Evolutionary conservation across 2,113 vertebrate species (phyloP).

Genomic region (Lagopus muta): DNA sequence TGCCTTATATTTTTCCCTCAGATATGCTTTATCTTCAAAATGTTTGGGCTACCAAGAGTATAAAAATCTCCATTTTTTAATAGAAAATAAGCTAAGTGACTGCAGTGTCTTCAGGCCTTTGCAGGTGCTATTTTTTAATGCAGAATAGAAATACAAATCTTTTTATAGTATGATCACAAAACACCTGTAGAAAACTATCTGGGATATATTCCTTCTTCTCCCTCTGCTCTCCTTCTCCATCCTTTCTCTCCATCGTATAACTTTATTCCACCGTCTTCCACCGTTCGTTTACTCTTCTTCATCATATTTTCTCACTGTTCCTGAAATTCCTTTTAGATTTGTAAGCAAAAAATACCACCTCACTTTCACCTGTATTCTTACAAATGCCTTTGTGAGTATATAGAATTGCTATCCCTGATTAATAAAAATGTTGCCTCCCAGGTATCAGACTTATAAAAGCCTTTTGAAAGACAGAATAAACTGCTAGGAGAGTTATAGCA

Average conservation of each 20-base stretch:
- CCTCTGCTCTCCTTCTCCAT: not conserved
- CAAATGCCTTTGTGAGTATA: not conserved
- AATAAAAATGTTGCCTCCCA: not conserved
- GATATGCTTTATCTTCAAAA: not conserved
- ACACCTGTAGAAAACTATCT: not conserved
- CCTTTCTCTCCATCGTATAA: not conserved
- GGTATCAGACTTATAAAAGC: not conserved
- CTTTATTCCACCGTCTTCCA: not conserved
- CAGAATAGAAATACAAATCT: not conserved
- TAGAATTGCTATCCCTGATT: not conserved
- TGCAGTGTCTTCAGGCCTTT: not conserved
- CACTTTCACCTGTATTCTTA: not conserved
- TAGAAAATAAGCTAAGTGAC: conserved; percentile 5
- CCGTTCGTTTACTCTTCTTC: not conserved
- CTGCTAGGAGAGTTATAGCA: not conserved
- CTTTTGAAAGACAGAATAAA: not conserved
- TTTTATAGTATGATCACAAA: not conserved
- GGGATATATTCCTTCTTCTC: not conserved
- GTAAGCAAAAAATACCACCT: not conserved
- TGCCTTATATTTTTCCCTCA: conserved; percentile 20
- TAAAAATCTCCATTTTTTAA: conserved; percentile 28
- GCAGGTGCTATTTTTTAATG: not conserved
- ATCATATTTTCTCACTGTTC: not conserved
- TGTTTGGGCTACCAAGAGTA: not conserved
- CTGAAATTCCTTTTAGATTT: not conserved